A percentile compares a stretch with the other conserved stretches of the same genome.
These are phyloP conservation scores for Calliphora vomitoria DNA, from an alignment of 2,888 invertebrate genomes.

Conservation along the genomic window DNA sequence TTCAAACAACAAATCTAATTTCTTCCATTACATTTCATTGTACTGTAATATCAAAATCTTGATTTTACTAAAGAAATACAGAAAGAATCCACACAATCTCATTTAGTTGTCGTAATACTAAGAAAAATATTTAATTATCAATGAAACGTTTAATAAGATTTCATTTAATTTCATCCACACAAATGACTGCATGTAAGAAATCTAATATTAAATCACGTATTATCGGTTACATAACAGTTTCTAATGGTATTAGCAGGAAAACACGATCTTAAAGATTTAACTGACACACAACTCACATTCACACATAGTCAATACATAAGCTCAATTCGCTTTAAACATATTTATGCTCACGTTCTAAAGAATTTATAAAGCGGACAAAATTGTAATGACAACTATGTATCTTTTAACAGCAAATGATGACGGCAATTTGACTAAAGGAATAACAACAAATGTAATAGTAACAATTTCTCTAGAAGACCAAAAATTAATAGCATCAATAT, in stretches of 20 bases:
- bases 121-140: slow-evolving; percentile 1
- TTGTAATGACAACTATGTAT: slow-evolving; percentile 4
- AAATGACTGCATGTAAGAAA: not conserved
- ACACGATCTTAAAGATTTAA: slow-evolving; percentile 20
- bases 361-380: not conserved
- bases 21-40: not conserved
- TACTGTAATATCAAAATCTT: not conserved
- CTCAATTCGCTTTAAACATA: slow-evolving; percentile 1
- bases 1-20: not conserved
- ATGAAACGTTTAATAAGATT: not conserved
- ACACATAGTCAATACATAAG: not conserved
- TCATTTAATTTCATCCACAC: slow-evolving; percentile 5
- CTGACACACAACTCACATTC: not conserved
- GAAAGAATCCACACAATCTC: not conserved
- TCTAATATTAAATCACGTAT: slow-evolving; percentile 51
- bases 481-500: not conserved
- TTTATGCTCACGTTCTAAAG: slow-evolving; percentile 1
- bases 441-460: not conserved
- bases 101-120: not conserved
- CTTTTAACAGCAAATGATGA: slow-evolving; percentile 12
- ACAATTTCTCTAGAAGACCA: not conserved
- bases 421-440: not conserved
- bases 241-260: slow-evolving; percentile 43
- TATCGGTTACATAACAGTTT: slow-evolving; percentile 70
- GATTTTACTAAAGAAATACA: slow-evolving; percentile 19